Evolutionary conservation across 1,140 invertebrate species (phyloP), one percentile per base, ranked within the genome.

Genomic region (Lamellibrachia luymesi): DNA sequence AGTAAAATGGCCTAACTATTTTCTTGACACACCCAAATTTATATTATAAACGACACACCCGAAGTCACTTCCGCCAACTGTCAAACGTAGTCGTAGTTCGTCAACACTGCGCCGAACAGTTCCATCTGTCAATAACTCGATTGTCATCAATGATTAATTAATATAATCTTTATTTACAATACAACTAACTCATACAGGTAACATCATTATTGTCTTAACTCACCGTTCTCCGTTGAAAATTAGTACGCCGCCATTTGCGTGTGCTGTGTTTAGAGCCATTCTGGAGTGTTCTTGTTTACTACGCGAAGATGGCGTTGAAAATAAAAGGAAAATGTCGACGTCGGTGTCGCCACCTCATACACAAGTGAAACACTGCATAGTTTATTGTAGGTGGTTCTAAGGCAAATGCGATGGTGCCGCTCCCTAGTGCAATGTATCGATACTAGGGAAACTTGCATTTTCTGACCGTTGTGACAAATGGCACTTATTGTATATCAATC

Each of bases 221-320:
- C 97, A 99, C 98, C 97, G 97, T 97, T 99, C 98, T 94, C 98
- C 98, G 94, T 98, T 97, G 96, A 98, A 98, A 94, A 99, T 98
- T 56, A 99, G 97, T 51, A 99, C 98, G 27, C 98, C 98, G 91
- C 98, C 98, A 95, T 98, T 98, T 25, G 98, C 97, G 96, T 99
- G 98, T 93, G 98, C 98, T 93, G 98, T 98, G 96, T 99, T 99
- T 93, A 99, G 96, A 94, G 98, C 98, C 98, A 99, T 99, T 93
- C 94, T 95, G 50, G 27, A 38, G 13, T 90, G 38, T 90, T 89
- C 89, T 90, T 93, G 91, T 80, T 80, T 80, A 80, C 64, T 80
- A 22, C 64, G 38, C 64, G 64, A 80, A 80, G 64, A 80, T 80
- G 64, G 64, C 64, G 64, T 80, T 80, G 64, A 80, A 80, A 80